phyloP scores from a whole-genome alignment of 2,113 vertebrate genomes.

The Porphyrio hochstetteri region DNA sequence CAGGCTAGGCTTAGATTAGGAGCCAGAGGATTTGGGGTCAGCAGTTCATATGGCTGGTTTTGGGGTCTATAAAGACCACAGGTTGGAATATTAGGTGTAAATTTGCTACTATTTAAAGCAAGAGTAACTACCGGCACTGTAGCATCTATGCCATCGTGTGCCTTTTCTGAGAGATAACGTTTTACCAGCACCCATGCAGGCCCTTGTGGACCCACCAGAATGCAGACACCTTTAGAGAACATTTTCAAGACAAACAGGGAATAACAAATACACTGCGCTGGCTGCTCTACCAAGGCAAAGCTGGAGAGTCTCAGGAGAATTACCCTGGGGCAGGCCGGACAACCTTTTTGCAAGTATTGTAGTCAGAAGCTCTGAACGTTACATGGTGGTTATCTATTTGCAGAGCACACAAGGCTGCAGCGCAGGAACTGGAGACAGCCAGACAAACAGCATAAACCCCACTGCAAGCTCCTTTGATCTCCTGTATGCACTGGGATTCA shows the following conservation, averaged over 20 bases:
- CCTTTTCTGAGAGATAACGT: neutral
- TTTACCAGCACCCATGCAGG: neutral
- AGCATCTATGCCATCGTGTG: neutral
- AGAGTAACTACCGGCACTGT: neutral
- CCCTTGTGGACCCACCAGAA: neutral
- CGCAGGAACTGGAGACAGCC: neutral
- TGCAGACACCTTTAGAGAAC: neutral
- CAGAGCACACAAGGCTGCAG: neutral
- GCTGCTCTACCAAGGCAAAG: neutral
- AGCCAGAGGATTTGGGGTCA: neutral
- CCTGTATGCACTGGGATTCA: neutral
- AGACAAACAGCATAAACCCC: neutral
- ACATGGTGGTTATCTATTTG: neutral
- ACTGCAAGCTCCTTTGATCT: constrained; percentile 16
- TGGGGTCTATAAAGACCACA: neutral
- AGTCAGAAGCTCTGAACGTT: neutral
- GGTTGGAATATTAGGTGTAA: neutral
- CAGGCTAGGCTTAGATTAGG: neutral
- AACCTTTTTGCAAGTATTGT: neutral
- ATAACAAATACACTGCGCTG: neutral
- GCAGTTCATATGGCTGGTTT: neutral
- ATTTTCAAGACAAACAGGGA: neutral
- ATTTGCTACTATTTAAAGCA: neutral
- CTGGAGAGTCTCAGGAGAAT: neutral
- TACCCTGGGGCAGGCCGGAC: neutral